Conservation (phyloP, 2,888 invertebrate species). For the Lepeophtheirus nordmannii region DNA sequence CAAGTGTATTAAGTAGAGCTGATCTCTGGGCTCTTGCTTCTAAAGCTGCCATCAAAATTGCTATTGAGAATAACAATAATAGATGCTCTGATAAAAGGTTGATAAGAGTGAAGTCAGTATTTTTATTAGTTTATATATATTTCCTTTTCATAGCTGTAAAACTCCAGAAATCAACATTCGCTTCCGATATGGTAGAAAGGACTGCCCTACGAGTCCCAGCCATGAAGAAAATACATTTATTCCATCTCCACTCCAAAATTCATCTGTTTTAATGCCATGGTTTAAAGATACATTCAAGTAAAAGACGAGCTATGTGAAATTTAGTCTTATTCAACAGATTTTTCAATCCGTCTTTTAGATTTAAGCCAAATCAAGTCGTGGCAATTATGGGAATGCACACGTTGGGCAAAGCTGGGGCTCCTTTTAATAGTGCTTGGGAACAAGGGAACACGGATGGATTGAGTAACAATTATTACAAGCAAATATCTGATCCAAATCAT, state of each 20-base stretch:
- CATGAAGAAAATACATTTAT: background rate
- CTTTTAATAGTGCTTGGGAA: background rate
- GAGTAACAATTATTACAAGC: background rate
- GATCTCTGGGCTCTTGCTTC: constrained; percentile 16
- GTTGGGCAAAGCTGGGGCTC: background rate
- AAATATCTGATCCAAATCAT: background rate
- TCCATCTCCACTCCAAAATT: background rate
- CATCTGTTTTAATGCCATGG: background rate
- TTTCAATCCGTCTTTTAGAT: too few relatives aligned
- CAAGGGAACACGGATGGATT: background rate
- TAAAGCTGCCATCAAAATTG: constrained; percentile 9
- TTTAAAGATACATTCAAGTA: constrained; percentile 6
- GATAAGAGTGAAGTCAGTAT: background rate
- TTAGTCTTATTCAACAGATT: too few relatives aligned
- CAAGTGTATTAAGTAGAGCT: background rate
- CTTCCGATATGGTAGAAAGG: constrained; percentile 6
- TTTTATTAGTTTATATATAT: background rate
- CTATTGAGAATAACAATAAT: background rate
- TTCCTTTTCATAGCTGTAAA: background rate
- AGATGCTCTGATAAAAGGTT: background rate
- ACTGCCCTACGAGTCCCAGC: constrained; percentile 5
- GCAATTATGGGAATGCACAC: constrained; percentile 19
- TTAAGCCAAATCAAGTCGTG: background rate
- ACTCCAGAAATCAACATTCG: background rate
- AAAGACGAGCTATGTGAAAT: too few relatives aligned